A percentile compares a stretch with the other conserved stretches of the same genome.
Evolutionary conservation across 2,888 invertebrate species (phyloP).

Genomic region (Cataglyphis cursor): DNA sequence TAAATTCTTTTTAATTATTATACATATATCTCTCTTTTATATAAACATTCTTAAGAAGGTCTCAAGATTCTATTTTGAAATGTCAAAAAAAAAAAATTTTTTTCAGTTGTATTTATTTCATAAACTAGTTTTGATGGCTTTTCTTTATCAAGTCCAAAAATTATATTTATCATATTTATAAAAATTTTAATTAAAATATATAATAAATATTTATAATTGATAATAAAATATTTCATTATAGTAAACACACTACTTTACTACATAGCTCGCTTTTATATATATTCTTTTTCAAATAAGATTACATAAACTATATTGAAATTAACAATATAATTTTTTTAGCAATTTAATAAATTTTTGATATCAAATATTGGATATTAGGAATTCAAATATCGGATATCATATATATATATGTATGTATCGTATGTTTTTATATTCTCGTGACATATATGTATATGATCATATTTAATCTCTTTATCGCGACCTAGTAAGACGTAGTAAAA

Average conservation of each 20-base stretch:
- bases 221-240: not conserved
- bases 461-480: not conserved
- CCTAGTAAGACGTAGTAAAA: not conserved
- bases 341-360: not conserved
- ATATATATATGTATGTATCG: not conserved
- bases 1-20: too few species aligned
- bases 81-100: not conserved
- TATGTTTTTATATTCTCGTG: not conserved
- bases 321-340: not conserved
- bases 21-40: not conserved
- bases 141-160: not conserved
- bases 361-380: too few species aligned
- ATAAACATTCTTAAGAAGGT: not conserved
- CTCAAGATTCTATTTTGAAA: not conserved
- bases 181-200: constrained; percentile 13
- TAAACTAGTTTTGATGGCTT: not conserved
- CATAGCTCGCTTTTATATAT: not conserved
- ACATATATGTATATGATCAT: not conserved
- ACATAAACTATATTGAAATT: not conserved
- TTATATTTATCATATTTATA: not conserved
- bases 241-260: not conserved
- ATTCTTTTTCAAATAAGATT: not conserved
- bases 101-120: not conserved
- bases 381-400: not conserved
- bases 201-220: not conserved